Evolutionary conservation across 2,113 vertebrate genomes (phyloP).

Genomic region (Carollia perspicillata): DNA sequence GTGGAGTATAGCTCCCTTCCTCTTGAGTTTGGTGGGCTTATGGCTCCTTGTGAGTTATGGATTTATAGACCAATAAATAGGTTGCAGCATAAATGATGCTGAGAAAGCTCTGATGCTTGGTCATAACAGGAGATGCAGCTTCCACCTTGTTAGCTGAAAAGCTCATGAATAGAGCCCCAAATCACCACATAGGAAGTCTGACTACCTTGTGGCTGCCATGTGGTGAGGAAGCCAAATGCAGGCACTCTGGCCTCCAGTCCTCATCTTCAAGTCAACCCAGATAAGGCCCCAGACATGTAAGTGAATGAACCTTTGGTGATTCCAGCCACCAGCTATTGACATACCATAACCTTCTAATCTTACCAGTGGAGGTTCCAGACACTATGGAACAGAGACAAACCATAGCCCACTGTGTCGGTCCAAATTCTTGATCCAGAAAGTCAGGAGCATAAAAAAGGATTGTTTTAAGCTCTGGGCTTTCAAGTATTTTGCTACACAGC

Average conservation of each 20-base stretch:
- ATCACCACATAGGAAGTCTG: not conserved
- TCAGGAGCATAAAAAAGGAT: not conserved
- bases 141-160: not conserved
- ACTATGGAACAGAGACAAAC: not conserved
- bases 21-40: not conserved
- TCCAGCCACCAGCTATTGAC: not conserved
- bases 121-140: not conserved
- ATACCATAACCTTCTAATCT: not conserved
- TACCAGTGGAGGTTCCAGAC: not conserved
- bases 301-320: not conserved
- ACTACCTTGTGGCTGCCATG: not conserved
- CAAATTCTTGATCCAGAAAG: conserved; percentile 1
- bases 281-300: not conserved
- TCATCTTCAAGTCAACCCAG: not conserved
- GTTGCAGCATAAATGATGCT: not conserved
- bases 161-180: not conserved
- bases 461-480: not conserved
- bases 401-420: not conserved
- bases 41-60: not conserved
- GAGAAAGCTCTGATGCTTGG: not conserved
- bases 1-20: not conserved
- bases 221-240: not conserved
- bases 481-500: not conserved
- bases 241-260: not conserved
- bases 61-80: not conserved